Evolutionary conservation across 2,797 vertebrate species (phyloP).

Genomic region (Hypotaenidia philippensis): DNA sequence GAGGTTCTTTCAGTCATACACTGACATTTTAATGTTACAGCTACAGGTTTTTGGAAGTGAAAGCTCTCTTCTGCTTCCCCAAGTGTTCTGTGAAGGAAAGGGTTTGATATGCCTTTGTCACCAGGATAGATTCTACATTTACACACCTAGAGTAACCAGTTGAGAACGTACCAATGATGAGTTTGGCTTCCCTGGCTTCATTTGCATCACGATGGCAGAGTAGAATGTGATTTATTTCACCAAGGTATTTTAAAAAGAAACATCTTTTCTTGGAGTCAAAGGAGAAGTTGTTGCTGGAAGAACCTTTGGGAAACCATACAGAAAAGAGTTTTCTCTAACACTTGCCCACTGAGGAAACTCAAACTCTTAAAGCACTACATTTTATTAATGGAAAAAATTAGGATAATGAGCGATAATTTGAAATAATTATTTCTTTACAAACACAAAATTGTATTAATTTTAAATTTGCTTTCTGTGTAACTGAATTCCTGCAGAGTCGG

Average conservation of each 20-base stretch:
- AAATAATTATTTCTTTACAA: slow-evolving; percentile 83
- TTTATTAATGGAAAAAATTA: slow-evolving; percentile 78
- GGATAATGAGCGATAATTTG: slow-evolving; percentile 81
- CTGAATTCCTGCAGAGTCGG: slow-evolving; percentile 73
- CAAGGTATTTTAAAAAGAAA: slow-evolving; percentile 26
- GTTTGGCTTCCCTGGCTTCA: not conserved
- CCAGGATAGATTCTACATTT: not conserved
- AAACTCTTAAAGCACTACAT: slow-evolving; percentile 73
- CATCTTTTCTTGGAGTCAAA: not conserved
- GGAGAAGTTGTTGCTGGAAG: slow-evolving; percentile 45
- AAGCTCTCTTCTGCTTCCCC: not conserved
- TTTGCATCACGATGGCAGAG: not conserved
- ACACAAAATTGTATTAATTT: slow-evolving; percentile 79
- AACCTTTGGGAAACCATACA: slow-evolving; percentile 66
- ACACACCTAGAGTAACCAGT: not conserved
- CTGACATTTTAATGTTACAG: not conserved
- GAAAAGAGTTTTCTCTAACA: slow-evolving; percentile 53
- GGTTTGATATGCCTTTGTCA: not conserved
- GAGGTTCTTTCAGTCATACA: not conserved
- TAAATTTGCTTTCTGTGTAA: slow-evolving; percentile 75
- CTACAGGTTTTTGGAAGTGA: not conserved
- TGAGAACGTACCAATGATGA: not conserved
- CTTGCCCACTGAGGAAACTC: slow-evolving; percentile 74
- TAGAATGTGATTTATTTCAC: slow-evolving; percentile 28
- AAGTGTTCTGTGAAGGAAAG: not conserved